Evolutionary conservation across 2,797 vertebrate genomes (phyloP).

Genomic region (Gobio occitaniae): DNA sequence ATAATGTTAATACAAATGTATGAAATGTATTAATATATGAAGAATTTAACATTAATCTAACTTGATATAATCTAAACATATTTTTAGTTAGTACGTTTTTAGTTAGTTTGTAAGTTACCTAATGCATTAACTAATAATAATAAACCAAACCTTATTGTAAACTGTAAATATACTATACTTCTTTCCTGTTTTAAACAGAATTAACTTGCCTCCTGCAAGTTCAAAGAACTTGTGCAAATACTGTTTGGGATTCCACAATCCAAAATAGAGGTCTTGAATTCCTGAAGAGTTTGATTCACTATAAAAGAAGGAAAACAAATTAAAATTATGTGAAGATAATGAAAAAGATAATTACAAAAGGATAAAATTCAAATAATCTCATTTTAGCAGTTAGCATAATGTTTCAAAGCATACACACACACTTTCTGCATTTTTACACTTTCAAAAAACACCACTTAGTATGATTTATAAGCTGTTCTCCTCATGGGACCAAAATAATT

Average conservation of each 20-base stretch:
- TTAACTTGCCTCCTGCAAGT: constrained; percentile 45
- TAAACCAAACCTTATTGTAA: background rate
- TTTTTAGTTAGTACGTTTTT: background rate
- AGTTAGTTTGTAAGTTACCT: background rate
- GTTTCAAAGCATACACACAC: background rate
- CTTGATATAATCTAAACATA: background rate
- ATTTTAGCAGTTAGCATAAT: background rate
- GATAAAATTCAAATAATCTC: background rate
- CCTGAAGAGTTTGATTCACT: constrained; percentile 57
- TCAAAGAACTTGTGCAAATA: constrained; percentile 56
- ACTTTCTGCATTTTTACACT: background rate
- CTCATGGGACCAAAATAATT: background rate
- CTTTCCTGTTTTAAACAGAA: background rate
- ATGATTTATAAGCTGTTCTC: background rate
- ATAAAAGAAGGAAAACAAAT: constrained; percentile 15
- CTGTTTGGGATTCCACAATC: constrained; percentile 49
- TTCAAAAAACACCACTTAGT: background rate
- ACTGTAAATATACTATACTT: background rate
- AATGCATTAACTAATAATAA: constrained; percentile 1
- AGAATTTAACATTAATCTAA: background rate
- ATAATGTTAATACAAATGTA: background rate
- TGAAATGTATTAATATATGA: background rate
- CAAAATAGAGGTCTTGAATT: constrained; percentile 48
- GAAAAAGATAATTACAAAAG: background rate
- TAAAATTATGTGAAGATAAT: background rate